Evolutionary conservation across 2,888 invertebrate species (phyloP).

Genomic region (Pelosia muscerda): DNA sequence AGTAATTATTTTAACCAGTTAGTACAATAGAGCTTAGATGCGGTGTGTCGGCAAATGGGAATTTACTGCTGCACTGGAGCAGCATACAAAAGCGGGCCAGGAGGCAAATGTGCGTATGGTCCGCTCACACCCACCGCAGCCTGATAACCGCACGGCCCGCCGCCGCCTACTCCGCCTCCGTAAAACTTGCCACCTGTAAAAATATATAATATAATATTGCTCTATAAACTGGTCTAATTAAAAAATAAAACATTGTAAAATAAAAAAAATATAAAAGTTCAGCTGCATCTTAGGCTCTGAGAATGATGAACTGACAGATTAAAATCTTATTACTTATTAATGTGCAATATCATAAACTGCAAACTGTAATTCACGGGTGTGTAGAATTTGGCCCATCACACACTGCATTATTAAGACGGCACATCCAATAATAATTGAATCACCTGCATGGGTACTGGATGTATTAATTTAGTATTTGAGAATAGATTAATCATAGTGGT

Average conservation of each 20-base stretch:
- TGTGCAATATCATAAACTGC: too few species aligned
- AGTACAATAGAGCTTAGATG: conserved; percentile 38
- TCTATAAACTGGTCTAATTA: too few species aligned
- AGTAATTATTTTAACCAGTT: conserved; percentile 32
- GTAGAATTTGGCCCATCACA: too few species aligned
- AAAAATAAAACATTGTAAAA: too few species aligned
- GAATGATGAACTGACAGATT: too few species aligned
- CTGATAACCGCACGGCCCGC: conserved; percentile 89
- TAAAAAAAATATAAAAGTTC: too few species aligned
- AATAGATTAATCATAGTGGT: background rate
- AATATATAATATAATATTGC: background rate
- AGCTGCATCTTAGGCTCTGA: too few species aligned
- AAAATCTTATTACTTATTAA: too few species aligned
- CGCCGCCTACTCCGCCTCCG: conserved; percentile 89
- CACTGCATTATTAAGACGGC: background rate
- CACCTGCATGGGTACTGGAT: background rate
- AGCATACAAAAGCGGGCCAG: conserved; percentile 86
- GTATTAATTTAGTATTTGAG: background rate
- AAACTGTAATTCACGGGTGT: too few species aligned
- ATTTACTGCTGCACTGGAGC: conserved; percentile 92
- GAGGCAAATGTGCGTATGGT: conserved; percentile 88
- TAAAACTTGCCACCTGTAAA: conserved; percentile 90
- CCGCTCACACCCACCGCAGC: conserved; percentile 88
- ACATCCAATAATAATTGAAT: background rate
- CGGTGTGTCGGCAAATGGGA: conserved; percentile 38